Evolutionary conservation across 2,113 vertebrate species (phyloP).

Genomic region (Siphamia tubifer): DNA sequence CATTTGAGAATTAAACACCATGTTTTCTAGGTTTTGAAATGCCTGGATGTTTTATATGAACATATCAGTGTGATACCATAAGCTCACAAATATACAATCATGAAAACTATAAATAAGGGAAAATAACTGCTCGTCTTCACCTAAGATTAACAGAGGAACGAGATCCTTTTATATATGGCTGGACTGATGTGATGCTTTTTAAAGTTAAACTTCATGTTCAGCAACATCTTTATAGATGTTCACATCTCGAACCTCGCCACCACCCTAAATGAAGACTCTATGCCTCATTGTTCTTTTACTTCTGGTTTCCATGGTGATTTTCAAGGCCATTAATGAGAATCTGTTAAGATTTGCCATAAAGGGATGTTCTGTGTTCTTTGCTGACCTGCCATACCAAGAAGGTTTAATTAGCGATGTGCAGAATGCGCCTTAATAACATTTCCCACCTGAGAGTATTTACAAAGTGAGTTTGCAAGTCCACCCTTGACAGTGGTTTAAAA

Average conservation of each 20-base stretch:
- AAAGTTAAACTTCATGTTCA: no score
- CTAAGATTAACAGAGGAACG: no score
- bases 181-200: no score
- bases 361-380: neutral
- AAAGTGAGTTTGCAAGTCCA: neutral
- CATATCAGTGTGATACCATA: no score
- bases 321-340: conserved; percentile 5
- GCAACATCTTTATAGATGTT: no score
- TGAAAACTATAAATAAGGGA: no score
- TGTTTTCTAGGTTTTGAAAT: no score
- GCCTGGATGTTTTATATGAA: no score
- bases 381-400: neutral
- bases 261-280: neutral
- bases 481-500: neutral
- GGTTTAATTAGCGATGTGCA: conserved; percentile 22
- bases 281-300: neutral
- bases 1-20: no score
- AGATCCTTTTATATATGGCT: no score
- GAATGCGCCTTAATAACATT: conserved; percentile 23
- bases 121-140: no score
- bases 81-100: no score
- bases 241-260: neutral
- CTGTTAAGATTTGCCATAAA: conserved; percentile 5
- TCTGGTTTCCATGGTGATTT: conserved; percentile 10
- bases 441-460: conserved; percentile 3